Conservation (phyloP, 2,888 invertebrate genomes). For the Hypomecis atomaria region DNA sequence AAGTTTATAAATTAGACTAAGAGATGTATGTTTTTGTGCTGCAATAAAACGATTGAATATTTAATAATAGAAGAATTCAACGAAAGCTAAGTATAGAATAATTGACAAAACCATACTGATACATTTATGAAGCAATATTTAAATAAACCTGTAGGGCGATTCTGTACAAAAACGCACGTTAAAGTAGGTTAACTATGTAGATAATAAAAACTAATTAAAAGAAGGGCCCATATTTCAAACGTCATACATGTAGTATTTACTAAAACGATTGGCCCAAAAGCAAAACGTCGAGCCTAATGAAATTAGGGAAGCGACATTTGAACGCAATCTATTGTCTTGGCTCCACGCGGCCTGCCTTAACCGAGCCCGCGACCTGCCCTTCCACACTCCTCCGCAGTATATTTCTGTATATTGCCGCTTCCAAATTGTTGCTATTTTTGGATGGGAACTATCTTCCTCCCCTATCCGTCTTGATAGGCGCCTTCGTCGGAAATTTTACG, state of each 20-base stretch:
- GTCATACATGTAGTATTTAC: neutral
- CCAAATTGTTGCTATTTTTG: constrained; percentile 46
- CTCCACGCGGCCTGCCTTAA: constrained; percentile 10
- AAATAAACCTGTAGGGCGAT: too few relatives aligned
- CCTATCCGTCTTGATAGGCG: constrained; percentile 47
- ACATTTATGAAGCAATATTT: too few relatives aligned
- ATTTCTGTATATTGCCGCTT: constrained; percentile 40
- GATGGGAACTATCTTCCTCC: constrained; percentile 42
- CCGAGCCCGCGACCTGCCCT: constrained; percentile 48
- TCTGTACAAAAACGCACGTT: too few relatives aligned
- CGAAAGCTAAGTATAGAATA: too few relatives aligned
- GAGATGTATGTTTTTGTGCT: too few relatives aligned
- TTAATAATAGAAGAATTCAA: too few relatives aligned
- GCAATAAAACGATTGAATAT: too few relatives aligned
- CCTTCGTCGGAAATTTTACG: constrained; percentile 47
- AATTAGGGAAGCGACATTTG: constrained; percentile 16
- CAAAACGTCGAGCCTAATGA: constrained; percentile 2
- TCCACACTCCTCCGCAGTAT: constrained; percentile 46
- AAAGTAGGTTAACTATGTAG: too few relatives aligned
- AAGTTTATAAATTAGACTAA: too few relatives aligned
- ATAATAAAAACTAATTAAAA: too few relatives aligned
- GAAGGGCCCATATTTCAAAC: too few relatives aligned
- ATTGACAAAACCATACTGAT: too few relatives aligned
- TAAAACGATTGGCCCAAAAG: neutral
- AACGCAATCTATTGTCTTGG: constrained; percentile 13